Percentiles rank a stretch among this genome's conserved stretches.
Evolutionary conservation across 1,140 invertebrate species (phyloP).

Genomic region (Drosophila pandora): DNA sequence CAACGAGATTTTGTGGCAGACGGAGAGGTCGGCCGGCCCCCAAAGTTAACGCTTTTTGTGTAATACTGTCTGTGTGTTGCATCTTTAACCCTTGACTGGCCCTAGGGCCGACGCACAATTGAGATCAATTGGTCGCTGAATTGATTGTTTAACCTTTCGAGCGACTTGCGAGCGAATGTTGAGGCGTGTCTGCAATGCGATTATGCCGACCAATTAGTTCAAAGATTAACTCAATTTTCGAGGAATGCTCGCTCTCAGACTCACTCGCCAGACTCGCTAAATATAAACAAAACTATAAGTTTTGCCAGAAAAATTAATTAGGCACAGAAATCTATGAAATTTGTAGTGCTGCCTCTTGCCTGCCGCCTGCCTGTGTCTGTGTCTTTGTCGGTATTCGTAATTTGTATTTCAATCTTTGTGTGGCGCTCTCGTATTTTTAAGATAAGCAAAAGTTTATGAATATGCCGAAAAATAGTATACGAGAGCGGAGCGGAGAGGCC

Average conservation of each 20-base stretch:
- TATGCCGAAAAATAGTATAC: conserved; percentile 60
- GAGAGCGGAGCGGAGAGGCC: conserved; percentile 26
- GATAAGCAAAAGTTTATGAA: conserved; percentile 73
- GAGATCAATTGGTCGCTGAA: conserved; percentile 74
- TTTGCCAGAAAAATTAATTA: conserved; percentile 42
- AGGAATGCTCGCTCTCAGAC: conserved; percentile 34
- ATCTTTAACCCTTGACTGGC: conserved; percentile 58
- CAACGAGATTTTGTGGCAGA: conserved; percentile 12
- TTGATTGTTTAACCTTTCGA: conserved; percentile 75
- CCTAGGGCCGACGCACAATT: conserved; percentile 52
- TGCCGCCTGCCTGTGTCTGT: no score
- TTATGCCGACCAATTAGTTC: conserved; percentile 71
- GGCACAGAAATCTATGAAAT: conserved; percentile 43
- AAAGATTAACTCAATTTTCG: conserved; percentile 70
- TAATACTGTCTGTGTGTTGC: conserved; percentile 39
- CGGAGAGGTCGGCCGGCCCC: neutral
- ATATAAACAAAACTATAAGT: conserved; percentile 14
- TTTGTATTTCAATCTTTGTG: conserved; percentile 34
- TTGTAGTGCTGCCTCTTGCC: conserved; percentile 3
- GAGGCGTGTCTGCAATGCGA: conserved; percentile 23
- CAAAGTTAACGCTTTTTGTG: conserved; percentile 51
- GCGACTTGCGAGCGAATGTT: neutral
- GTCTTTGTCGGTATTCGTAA: conserved; percentile 3
- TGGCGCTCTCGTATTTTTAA: conserved; percentile 45
- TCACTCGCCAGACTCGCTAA: conserved; percentile 9